Conservation (phyloP, 2,113 vertebrate species). For the Rhabdomys dilectus region DNA sequence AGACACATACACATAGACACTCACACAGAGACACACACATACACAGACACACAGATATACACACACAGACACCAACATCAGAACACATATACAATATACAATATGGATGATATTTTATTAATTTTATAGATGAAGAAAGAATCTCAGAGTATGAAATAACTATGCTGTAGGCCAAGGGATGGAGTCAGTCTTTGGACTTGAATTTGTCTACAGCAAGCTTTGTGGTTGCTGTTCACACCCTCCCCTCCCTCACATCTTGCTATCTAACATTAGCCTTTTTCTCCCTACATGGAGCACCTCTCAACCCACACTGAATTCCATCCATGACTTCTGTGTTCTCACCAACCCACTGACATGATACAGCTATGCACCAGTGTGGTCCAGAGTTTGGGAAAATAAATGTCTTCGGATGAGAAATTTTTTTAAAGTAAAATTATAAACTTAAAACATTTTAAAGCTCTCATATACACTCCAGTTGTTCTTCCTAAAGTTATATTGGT, state of each 20-base stretch:
- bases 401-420: not conserved
- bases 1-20: not conserved
- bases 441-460: not conserved
- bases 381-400: constrained; percentile 17
- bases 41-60: too few relatives aligned
- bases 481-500: not conserved
- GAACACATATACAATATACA: not conserved
- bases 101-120: not conserved
- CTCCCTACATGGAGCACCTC: not conserved
- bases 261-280: not conserved
- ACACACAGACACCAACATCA: not conserved
- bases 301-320: not conserved
- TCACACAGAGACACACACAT: not conserved
- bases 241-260: too few relatives aligned
- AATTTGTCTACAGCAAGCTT: not conserved
- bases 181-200: not conserved
- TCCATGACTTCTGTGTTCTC: not conserved
- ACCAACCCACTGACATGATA: not conserved
- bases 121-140: not conserved
- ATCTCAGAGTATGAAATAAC: not conserved
- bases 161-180: not conserved
- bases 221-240: not conserved
- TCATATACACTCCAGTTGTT: not conserved
- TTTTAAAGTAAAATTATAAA: not conserved
- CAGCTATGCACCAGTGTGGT: not conserved